Base-by-base conservation (phyloP, 2,888 invertebrate genomes). In the Oasisia sp. region DNA sequence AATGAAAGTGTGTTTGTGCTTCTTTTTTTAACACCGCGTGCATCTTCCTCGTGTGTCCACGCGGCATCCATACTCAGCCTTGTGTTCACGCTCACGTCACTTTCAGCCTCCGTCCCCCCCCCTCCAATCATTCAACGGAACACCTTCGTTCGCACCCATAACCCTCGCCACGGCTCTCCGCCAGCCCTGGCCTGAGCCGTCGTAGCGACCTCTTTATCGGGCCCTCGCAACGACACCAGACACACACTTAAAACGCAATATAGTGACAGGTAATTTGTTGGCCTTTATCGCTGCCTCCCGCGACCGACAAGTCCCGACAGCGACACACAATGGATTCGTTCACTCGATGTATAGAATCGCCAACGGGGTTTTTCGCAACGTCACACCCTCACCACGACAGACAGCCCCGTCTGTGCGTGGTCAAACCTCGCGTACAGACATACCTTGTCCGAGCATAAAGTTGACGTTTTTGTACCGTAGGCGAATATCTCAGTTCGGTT, bases 191-290 rank as follows among this genome's bases (percentile, higher is more conserved):
- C 74, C 5, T 3, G 5, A 74, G 2, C 7, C 74, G 74, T 27
- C 0, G 74, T 74, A 74, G 19, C 74, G 74, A 27, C 74, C 74
- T 74, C 27, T 74, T 74, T 74, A 74, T 74, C 74, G 74, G 74
- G 74, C 19, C 74, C 74, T 74, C 74, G 74, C 27, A 74, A 74
- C 74, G 74, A 74, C 14, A 74, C 74, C 2, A 74, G 74, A 74
- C 74, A 74, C 74, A 74, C 74, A 74, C 74, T 74, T 74, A 74
- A 74, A 74, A 74, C 74, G 74, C 74, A 74, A 74, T 74, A 74
- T 74, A 19, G 74, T 74, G 74, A 74, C 74, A 74, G 74, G 74
- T 74, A 74, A 74, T 74, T 74, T 74, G 74, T 74, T 74, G 74
- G 74, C 74, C 74, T 74, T 74, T 74, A n/a, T 74, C 7, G n/a